A percentile compares a stretch with the other conserved stretches of the same genome.
Evolutionary conservation across 2,888 invertebrate species (phyloP).

Genomic region (Asteroscopus sphinx): DNA sequence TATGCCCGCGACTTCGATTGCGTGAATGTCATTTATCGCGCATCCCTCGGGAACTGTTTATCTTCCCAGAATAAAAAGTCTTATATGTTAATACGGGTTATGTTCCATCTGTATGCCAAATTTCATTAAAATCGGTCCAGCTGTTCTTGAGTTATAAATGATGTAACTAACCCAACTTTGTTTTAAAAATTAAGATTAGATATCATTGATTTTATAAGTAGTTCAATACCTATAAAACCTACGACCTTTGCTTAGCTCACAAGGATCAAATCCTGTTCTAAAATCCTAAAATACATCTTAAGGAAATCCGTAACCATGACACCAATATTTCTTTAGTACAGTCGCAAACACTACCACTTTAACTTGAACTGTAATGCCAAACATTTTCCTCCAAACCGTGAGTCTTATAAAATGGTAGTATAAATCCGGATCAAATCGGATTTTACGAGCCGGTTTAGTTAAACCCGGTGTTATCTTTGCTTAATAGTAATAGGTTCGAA

Average conservation of each 20-base stretch:
- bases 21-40: too few species aligned
- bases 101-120: too few species aligned
- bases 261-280: background rate
- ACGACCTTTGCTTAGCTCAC: background rate
- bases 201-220: too few species aligned
- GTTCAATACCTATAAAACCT: too few species aligned
- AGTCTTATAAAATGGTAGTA: constrained; percentile 8
- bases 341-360: constrained; percentile 6
- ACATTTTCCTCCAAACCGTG: background rate
- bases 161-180: too few species aligned
- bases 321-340: constrained; percentile 26
- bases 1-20: too few species aligned
- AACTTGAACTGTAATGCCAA: constrained; percentile 1
- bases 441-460: constrained; percentile 49
- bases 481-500: constrained; percentile 57
- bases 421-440: constrained; percentile 46
- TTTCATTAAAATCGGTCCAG: too few species aligned
- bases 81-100: too few species aligned
- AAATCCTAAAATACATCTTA: background rate
- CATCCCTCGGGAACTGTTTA: too few species aligned
- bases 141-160: too few species aligned
- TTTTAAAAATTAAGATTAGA: too few species aligned
- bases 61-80: too few species aligned
- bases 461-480: constrained; percentile 47
- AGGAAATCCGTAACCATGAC: constrained; percentile 13